Percentiles rank a stretch among this genome's conserved stretches.
phyloP scores from a whole-genome alignment of 2,797 vertebrate genomes.

The Synanceia verrucosa region DNA sequence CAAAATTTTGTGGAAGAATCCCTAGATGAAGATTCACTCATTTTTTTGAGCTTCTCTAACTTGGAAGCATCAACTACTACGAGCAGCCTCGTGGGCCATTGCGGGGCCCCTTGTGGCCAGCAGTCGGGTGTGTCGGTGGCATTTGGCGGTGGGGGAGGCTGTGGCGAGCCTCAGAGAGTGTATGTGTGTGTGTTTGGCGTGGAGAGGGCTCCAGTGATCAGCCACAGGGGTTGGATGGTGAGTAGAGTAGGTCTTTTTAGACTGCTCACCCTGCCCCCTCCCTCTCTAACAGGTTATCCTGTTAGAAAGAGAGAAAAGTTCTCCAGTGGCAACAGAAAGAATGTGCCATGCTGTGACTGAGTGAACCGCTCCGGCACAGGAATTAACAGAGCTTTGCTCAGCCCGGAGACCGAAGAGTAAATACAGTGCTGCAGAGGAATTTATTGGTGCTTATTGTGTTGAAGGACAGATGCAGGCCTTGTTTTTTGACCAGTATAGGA shows the following conservation, averaged over 20 bases:
- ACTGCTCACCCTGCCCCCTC: conserved; percentile 49
- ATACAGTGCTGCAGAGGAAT: conserved; percentile 70
- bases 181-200: conserved; percentile 64
- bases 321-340: conserved; percentile 85
- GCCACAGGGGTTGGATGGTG: conserved; percentile 71
- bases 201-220: conserved; percentile 69
- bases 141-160: conserved; percentile 24
- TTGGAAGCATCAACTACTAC: neutral
- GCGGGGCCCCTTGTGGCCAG: conserved; percentile 46
- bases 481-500: conserved; percentile 55
- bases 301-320: conserved; percentile 78
- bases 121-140: conserved; percentile 52
- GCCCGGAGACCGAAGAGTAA: conserved; percentile 65
- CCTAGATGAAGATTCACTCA: neutral
- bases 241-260: conserved; percentile 73
- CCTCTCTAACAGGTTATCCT: conserved; percentile 75
- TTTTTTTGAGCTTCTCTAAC: conserved; percentile 13
- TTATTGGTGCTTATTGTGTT: conserved; percentile 70
- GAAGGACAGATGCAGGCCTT: conserved; percentile 57
- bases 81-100: conserved; percentile 20
- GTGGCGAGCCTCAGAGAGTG: conserved; percentile 46
- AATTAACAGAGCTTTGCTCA: conserved; percentile 75
- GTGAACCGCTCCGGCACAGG: conserved; percentile 68
- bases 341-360: conserved; percentile 79
- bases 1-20: neutral